Percentiles rank a stretch among this genome's conserved stretches.
These are phyloP conservation scores for Antedon mediterranea DNA, from an alignment of 53 echinoderm and acorn worm species.

Conservation along the genomic window DNA sequence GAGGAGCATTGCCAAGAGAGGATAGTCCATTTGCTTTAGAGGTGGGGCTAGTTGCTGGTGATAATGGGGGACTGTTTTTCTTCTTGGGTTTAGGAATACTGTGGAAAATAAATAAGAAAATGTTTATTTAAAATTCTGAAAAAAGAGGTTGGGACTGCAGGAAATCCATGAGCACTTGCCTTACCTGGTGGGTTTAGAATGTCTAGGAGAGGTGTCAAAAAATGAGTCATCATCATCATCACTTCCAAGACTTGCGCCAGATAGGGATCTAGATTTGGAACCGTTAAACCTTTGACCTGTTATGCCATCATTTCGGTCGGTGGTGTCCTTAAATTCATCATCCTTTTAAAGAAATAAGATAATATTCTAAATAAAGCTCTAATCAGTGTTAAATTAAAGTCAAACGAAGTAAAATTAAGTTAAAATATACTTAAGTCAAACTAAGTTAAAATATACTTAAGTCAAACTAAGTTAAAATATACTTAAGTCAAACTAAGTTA, in stretches of 20 bases:
- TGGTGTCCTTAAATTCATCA: background rate
- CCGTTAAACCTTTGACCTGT: background rate
- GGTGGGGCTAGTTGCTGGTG: slow-evolving; percentile 68
- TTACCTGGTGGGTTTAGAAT: background rate
- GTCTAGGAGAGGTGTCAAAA: slow-evolving; percentile 33
- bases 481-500: no score
- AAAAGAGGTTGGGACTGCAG: no score
- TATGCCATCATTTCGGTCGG: background rate
- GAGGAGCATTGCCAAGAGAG: slow-evolving; percentile 75
- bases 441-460: no score
- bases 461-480: no score
- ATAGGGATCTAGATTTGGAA: slow-evolving; percentile 14
- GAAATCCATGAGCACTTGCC: background rate
- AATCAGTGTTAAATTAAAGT: no score
- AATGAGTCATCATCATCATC: slow-evolving; percentile 69
- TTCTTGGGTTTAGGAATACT: slow-evolving; percentile 1
- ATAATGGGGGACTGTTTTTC: slow-evolving; percentile 42
- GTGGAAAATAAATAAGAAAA: background rate
- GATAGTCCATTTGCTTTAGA: slow-evolving; percentile 42
- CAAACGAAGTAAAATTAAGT: no score
- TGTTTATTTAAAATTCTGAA: no score
- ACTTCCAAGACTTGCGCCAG: slow-evolving; percentile 13
- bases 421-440: no score
- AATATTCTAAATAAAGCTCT: no score
- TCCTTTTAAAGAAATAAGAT: background rate